These are phyloP conservation scores for Poeciliopsis presidionis DNA, from an alignment of 2,797 vertebrate species.

Conservation along the genomic window DNA sequence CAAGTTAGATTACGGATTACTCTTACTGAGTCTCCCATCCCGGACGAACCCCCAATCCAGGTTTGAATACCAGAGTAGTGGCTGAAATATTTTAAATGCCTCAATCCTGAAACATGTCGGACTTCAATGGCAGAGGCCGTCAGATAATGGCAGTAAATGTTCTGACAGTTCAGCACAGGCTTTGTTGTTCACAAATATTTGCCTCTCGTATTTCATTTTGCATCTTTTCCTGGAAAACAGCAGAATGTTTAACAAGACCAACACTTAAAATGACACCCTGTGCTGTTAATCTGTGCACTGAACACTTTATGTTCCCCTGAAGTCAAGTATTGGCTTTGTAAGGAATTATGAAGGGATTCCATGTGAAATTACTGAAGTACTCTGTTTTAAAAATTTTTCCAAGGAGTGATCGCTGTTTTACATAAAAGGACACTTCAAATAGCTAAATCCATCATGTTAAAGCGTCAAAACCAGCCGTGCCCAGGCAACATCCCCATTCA, in stretches of 20 bases:
- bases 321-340: slow-evolving; percentile 39
- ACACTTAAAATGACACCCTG: slow-evolving; percentile 31
- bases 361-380: slow-evolving; percentile 46
- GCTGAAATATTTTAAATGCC: slow-evolving; percentile 45
- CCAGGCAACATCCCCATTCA: slow-evolving; percentile 33
- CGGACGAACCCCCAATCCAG: slow-evolving; percentile 21
- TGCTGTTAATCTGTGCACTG: slow-evolving; percentile 39
- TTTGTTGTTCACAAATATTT: slow-evolving; percentile 39
- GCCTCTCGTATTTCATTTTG: slow-evolving; percentile 24
- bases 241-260: slow-evolving; percentile 42
- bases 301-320: slow-evolving; percentile 58
- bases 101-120: slow-evolving; percentile 61
- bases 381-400: slow-evolving; percentile 37
- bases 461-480: slow-evolving; percentile 65
- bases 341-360: slow-evolving; percentile 40
- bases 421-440: slow-evolving; percentile 73
- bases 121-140: slow-evolving; percentile 68
- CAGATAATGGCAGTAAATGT: slow-evolving; percentile 54
- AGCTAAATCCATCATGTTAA: slow-evolving; percentile 65
- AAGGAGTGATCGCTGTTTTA: slow-evolving; percentile 50
- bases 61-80: slow-evolving; percentile 24
- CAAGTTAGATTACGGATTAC: slow-evolving; percentile 52
- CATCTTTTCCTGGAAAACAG: slow-evolving; percentile 37
- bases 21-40: slow-evolving; percentile 32
- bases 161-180: slow-evolving; percentile 33